Evolutionary conservation across 2,113 vertebrate genomes (phyloP).

Genomic region (Monopterus albus): DNA sequence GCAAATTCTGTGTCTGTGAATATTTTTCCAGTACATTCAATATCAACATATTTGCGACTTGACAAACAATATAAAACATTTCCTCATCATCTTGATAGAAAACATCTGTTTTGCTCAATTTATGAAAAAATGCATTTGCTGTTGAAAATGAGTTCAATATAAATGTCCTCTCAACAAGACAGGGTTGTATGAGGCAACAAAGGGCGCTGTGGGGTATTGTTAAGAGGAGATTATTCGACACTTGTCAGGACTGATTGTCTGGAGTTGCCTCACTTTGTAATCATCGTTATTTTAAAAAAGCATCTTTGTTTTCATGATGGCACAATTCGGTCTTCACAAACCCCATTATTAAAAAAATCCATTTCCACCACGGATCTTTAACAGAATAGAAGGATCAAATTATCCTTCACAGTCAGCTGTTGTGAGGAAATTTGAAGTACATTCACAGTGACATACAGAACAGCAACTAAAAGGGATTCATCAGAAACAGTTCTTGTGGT

Average conservation of each 20-base stretch:
- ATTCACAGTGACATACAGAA: neutral
- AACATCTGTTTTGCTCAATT: no score
- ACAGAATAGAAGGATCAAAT: neutral
- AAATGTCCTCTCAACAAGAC: neutral
- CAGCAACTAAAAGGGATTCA: slow-evolving; percentile 22
- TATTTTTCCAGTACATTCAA: no score
- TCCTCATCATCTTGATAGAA: no score
- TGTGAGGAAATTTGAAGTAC: neutral
- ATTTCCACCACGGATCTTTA: neutral
- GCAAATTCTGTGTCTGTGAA: no score
- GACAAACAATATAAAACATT: no score
- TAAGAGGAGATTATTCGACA: no score
- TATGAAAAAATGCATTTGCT: no score
- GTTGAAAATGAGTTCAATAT: neutral
- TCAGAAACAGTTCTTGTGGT: slow-evolving; percentile 10
- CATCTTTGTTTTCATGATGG: neutral
- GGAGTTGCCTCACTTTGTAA: neutral
- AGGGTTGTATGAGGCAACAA: neutral
- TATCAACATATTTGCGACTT: no score
- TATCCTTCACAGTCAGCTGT: neutral
- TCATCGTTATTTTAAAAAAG: neutral
- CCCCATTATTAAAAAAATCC: neutral
- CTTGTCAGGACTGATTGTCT: neutral
- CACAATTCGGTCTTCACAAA: neutral
- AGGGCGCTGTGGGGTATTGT: neutral